Evolutionary conservation across 92 coral and sea anemone species (phyloP).

Genomic region (Zoanthus sansibaricus): DNA sequence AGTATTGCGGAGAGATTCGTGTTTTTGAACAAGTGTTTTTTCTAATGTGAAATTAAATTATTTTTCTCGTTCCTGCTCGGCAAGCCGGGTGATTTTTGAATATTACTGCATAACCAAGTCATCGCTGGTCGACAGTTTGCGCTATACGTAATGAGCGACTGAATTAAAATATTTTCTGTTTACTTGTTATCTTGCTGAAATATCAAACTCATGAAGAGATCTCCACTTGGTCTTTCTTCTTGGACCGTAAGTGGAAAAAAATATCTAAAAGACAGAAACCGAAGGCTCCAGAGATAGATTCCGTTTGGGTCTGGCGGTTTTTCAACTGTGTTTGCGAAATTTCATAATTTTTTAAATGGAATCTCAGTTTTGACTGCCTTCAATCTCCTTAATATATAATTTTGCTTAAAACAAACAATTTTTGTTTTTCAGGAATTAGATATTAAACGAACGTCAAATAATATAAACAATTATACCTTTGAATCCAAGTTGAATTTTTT

Average conservation of each 20-base stretch:
- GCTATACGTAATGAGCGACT: conserved; percentile 2
- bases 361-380: conserved; percentile 21
- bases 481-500: neutral
- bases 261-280: neutral
- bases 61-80: conserved; percentile 6
- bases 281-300: neutral
- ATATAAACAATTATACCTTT: conserved; percentile 22
- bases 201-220: conserved; percentile 22
- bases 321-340: neutral
- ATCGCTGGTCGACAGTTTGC: neutral
- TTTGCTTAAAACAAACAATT: conserved; percentile 45
- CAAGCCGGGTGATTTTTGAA: conserved; percentile 17
- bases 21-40: neutral
- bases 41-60: conserved; percentile 33
- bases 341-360: neutral
- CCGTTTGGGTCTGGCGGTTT: neutral
- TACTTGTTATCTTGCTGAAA: conserved; percentile 22
- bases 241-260: neutral
- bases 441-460: conserved; percentile 27
- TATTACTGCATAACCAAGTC: conserved; percentile 11
- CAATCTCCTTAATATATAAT: conserved; percentile 16
- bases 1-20: neutral
- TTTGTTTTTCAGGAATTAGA: conserved; percentile 35
- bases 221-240: neutral
- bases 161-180: conserved; percentile 35